Evolutionary conservation across 1,140 invertebrate species (phyloP), one percentile per base, ranked within the genome.

Genomic region (Cheumatopsyche charites): DNA sequence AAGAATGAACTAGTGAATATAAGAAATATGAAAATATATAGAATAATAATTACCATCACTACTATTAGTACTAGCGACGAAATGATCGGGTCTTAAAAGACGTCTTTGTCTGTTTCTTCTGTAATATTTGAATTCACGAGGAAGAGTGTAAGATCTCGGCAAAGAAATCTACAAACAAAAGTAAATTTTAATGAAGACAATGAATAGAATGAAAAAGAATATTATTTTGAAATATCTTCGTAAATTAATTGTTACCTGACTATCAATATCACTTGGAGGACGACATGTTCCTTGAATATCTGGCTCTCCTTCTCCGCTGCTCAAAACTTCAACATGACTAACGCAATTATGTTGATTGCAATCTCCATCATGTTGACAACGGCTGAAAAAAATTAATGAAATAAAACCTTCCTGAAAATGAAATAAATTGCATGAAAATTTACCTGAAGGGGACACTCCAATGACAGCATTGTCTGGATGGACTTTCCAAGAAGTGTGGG

Each of bases 71-170:
- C 91, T 93, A 25, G 90, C 88, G 15, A 92, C 82, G 78, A 90
- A 90, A 78, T 90, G 88, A 68, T 89, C 87, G 84, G 41, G 87
- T 78, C 78, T 87, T 88, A 75, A 81, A 81, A 45, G 81, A 79
- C 70, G 79, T 68, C 81, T 78, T 66, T 79, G 74, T n/a, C 77
- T 75, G 49, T 86, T 81, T 66, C 84, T 85, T 65, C 90, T 82
- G 81, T 91, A 92, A 81, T 93, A 94, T 76, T 92, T 91, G 80
- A 94, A 94, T 81, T 94, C 91, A 25, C 92, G 87, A 0, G 92
- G 93, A 12, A 95, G 81, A 0, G 93, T 94, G 78, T 94, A 94
- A 21, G 92, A 94, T 29, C 92, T 85, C 0, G 93, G 92, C 15
- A 94, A 79, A 0, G 92, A 93, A 62, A 94, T 86, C 83, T 91